These are phyloP conservation scores for Tenthredo mesomela DNA, from an alignment of 2,888 invertebrate genomes.

Conservation along the genomic window DNA sequence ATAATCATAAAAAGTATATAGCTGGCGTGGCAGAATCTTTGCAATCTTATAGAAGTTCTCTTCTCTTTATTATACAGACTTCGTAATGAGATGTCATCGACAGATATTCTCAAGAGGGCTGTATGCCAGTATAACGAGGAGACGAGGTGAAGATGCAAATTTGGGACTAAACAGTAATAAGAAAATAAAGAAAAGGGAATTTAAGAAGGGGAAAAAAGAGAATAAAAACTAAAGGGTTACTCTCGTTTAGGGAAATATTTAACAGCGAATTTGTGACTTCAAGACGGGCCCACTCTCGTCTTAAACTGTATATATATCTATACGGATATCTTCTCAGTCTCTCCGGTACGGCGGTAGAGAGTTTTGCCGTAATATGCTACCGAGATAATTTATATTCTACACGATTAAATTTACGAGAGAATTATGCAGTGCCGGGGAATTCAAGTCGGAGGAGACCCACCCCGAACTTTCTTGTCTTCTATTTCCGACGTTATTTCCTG, in stretches of 20 bases:
- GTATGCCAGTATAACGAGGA: conserved; percentile 28
- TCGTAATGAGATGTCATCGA: conserved; percentile 39
- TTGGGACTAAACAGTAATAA: neutral
- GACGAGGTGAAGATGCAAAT: conserved; percentile 28
- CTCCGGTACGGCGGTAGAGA: conserved; percentile 47
- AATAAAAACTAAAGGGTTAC: neutral
- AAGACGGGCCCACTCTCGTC: conserved; percentile 8
- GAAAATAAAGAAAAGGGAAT: neutral
- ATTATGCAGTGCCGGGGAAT: conserved; percentile 49
- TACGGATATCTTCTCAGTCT: conserved; percentile 21
- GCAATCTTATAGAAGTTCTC: neutral
- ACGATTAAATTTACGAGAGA: conserved; percentile 53
- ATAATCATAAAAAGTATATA: neutral
- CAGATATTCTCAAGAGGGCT: conserved; percentile 20
- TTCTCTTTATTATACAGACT: neutral
- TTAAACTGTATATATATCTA: conserved; percentile 27
- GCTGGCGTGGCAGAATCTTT: neutral
- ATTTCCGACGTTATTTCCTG: conserved; percentile 52
- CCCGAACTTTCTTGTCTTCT: conserved; percentile 49
- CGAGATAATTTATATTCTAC: conserved; percentile 53
- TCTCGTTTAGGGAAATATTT: conserved; percentile 27
- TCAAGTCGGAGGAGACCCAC: conserved; percentile 22
- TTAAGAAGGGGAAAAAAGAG: neutral
- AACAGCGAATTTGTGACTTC: conserved; percentile 37
- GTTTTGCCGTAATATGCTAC: conserved; percentile 52